phyloP scores from a whole-genome alignment of 2,113 vertebrate genomes.

The Perca fluviatilis region DNA sequence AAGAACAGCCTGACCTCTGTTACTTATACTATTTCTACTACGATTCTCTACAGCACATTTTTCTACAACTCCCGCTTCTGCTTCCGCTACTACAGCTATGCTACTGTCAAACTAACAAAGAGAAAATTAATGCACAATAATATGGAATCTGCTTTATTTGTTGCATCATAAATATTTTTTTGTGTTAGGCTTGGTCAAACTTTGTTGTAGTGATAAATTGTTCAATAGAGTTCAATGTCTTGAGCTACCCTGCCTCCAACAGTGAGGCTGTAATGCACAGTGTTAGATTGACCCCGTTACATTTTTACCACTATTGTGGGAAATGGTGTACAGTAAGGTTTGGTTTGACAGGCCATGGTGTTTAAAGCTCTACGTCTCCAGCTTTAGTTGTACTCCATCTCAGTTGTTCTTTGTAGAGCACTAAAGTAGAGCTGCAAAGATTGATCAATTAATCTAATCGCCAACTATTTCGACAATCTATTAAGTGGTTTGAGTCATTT shows the following conservation, averaged over 20 bases:
- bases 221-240: neutral
- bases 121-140: neutral
- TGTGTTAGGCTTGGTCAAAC: neutral
- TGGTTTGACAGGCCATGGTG: neutral
- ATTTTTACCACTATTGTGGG: neutral
- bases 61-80: neutral
- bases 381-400: neutral
- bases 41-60: neutral
- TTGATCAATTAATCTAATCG: too few species aligned
- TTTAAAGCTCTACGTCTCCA: neutral
- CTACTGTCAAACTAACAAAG: conserved; percentile 1
- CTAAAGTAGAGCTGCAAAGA: too few species aligned
- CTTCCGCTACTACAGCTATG: neutral
- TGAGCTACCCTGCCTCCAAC: neutral
- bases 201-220: neutral
- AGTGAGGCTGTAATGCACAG: neutral
- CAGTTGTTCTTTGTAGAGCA: neutral
- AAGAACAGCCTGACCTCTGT: too few species aligned
- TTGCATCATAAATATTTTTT: neutral
- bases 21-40: neutral
- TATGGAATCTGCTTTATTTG: neutral
- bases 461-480: too few species aligned
- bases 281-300: too few species aligned
- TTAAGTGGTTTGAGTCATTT: too few species aligned
- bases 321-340: neutral